phyloP scores from a whole-genome alignment of 2,113 vertebrate species.

The Clupea harengus region DNA sequence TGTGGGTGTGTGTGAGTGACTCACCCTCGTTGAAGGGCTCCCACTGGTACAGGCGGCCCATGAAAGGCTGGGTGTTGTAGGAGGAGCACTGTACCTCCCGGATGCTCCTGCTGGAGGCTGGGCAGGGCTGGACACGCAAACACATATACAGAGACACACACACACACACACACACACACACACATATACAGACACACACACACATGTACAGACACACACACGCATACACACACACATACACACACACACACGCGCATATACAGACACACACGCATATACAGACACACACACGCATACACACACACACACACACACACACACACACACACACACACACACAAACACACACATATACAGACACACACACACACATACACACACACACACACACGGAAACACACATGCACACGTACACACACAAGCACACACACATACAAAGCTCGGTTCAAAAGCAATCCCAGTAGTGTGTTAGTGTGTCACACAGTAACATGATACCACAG shows the following conservation, averaged over 20 bases:
- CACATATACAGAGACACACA: slow-evolving; percentile 12
- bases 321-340: slow-evolving; percentile 7
- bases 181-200: slow-evolving; percentile 23
- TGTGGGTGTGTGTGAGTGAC: slow-evolving; percentile 27
- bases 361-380: slow-evolving; percentile 22
- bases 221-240: slow-evolving; percentile 28
- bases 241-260: slow-evolving; percentile 32
- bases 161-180: slow-evolving; percentile 37
- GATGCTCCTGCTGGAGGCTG: slow-evolving; percentile 80
- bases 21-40: slow-evolving; percentile 94
- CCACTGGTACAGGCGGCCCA: slow-evolving; percentile 95
- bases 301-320: slow-evolving; percentile 36
- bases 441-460: too few relatives aligned
- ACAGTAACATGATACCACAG: not conserved
- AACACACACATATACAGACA: not conserved
- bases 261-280: slow-evolving; percentile 29
- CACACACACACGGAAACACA: slow-evolving; percentile 27
- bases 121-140: slow-evolving; percentile 77
- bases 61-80: slow-evolving; percentile 92
- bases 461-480: not conserved
- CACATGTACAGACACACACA: not conserved
- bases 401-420: not conserved
- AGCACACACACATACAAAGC: too few relatives aligned
- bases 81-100: slow-evolving; percentile 88
- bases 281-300: not conserved